Percentiles rank a stretch among this genome's conserved stretches.
These are phyloP conservation scores for Porites australiensis DNA, from an alignment of 64 coral and sea anemone genomes.

Conservation along the genomic window DNA sequence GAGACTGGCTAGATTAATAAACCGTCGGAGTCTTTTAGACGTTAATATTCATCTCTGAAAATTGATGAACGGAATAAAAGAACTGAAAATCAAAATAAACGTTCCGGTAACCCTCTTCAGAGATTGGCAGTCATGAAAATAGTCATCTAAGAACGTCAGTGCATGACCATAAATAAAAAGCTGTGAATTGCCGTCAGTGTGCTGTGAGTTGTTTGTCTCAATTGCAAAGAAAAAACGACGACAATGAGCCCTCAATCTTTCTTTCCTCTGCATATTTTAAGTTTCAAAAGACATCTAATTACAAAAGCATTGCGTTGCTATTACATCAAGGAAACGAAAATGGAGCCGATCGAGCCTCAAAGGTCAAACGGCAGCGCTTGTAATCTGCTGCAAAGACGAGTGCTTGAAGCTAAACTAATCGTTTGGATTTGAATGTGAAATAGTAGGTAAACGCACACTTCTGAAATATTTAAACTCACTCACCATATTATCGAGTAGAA, in stretches of 20 bases:
- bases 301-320: conserved; percentile 18
- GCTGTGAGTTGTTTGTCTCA: not conserved
- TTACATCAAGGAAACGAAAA: conserved; percentile 20
- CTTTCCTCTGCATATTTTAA: conserved; percentile 30
- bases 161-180: too few relatives aligned
- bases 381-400: not conserved
- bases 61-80: not conserved
- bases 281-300: conserved; percentile 32
- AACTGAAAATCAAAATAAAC: not conserved
- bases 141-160: too few relatives aligned
- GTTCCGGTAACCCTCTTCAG: too few relatives aligned
- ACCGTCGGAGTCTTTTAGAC: not conserved
- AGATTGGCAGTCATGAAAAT: too few relatives aligned
- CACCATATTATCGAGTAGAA: not conserved
- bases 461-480: not conserved
- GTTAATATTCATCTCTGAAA: not conserved
- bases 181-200: not conserved
- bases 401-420: not conserved
- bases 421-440: not conserved
- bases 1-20: not conserved
- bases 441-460: not conserved
- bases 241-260: conserved; percentile 5
- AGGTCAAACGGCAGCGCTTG: not conserved
- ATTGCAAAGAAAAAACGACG: not conserved
- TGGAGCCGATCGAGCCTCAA: not conserved